phyloP scores from a whole-genome alignment of 2,113 vertebrate species.

The Macrotis lagotis region DNA sequence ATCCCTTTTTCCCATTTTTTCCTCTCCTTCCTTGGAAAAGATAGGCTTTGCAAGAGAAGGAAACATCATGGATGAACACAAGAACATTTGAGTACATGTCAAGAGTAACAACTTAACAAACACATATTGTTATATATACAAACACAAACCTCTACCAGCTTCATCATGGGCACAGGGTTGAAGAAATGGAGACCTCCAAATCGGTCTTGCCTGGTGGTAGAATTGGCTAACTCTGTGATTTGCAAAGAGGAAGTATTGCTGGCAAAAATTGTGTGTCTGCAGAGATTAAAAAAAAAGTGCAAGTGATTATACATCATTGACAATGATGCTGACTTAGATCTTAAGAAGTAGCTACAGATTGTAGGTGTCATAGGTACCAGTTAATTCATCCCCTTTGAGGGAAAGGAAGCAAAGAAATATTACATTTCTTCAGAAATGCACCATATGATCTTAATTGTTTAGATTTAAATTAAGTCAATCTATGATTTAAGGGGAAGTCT shows the following conservation, averaged over 20 bases:
- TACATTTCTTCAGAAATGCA: not conserved
- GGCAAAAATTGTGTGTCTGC: constrained; percentile 94
- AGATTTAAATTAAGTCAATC: not conserved
- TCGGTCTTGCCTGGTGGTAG: constrained; percentile 92
- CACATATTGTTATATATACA: rapidly evolving
- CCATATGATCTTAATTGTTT: not conserved
- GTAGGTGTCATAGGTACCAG: not conserved
- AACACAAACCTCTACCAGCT: constrained; percentile 92
- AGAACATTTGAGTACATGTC: not conserved
- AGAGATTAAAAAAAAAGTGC: constrained; percentile 27
- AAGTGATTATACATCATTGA: not conserved
- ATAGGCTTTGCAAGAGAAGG: not conserved
- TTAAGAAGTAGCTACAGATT: not conserved
- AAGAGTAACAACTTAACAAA: not conserved
- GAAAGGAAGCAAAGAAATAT: not conserved
- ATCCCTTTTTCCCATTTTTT: not conserved
- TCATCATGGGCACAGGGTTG: constrained; percentile 98
- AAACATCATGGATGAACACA: not conserved
- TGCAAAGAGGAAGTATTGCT: constrained; percentile 98
- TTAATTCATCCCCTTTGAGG: rapidly evolving
- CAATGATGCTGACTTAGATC: rapidly evolving
- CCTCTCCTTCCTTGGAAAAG: not conserved
- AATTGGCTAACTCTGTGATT: constrained; percentile 91
- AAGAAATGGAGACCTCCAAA: constrained; percentile 98
- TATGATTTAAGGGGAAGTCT: not conserved